Evolutionary conservation across 1,140 invertebrate genomes (phyloP).

Genomic region (Drosophila novamexicana): DNA sequence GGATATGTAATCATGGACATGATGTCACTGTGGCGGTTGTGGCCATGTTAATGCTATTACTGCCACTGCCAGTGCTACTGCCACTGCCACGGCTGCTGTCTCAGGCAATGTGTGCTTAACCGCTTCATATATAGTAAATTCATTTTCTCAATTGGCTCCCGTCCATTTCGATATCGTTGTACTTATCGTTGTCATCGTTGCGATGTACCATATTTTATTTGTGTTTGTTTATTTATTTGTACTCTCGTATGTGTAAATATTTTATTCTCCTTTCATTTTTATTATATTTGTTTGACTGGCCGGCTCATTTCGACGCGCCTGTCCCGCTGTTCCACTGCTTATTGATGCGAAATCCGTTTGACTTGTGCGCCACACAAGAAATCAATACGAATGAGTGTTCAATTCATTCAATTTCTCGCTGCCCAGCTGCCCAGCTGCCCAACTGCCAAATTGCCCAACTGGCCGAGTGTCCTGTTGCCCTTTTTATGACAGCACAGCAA

Average conservation of each 20-base stretch:
- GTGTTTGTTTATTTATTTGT: slow-evolving; percentile 71
- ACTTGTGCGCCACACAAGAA: slow-evolving; percentile 50
- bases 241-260: slow-evolving; percentile 76
- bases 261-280: slow-evolving; percentile 81
- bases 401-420: slow-evolving; percentile 6
- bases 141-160: slow-evolving; percentile 79
- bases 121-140: slow-evolving; percentile 78
- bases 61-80: not conserved
- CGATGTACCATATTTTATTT: slow-evolving; percentile 71
- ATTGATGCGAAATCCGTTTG: slow-evolving; percentile 59
- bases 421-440: not conserved
- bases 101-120: slow-evolving; percentile 71
- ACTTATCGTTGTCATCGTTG: slow-evolving; percentile 38
- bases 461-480: not conserved
- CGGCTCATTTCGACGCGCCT: not conserved
- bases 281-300: slow-evolving; percentile 66
- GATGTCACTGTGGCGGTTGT: not conserved
- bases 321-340: slow-evolving; percentile 18
- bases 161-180: slow-evolving; percentile 52
- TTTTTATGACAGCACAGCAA: slow-evolving; percentile 60
- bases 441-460: not conserved
- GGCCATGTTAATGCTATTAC: slow-evolving; percentile 1
- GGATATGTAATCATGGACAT: slow-evolving; percentile 1
- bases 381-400: slow-evolving; percentile 53
- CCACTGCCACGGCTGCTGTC: not conserved